Base-by-base conservation (phyloP, 2,797 vertebrate species). In the Cichlasoma orientale region DNA sequence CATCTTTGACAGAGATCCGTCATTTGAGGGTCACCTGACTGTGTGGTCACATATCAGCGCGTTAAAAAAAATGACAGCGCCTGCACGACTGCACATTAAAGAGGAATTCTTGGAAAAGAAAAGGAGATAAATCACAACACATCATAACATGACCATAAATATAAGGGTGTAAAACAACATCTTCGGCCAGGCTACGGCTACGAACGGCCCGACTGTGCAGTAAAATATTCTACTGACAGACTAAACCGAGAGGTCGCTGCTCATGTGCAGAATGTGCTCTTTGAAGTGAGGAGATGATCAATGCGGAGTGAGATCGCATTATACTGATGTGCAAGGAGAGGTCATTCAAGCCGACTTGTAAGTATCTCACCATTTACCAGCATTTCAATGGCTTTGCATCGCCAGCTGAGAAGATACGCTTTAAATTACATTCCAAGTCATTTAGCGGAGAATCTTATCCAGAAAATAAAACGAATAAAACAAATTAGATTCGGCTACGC, bases 241-340 rank as follows among this genome's bases (percentile, higher is more conserved):
- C 6, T 9, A 27, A 54, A 61, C 8, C 14, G 72, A 61, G 19
- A 77, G 74, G 47, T 52, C 52, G 44, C 36, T 31, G 36, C 33
- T 4, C 31, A 7, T 3, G 27, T 9, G 25, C 27, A 23, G 13
- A 29, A n/a, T 27, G 27, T 69, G 54, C 19, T 14, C 77, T 74
- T 58, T 82, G 75, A 79, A 56, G 57, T 38, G 41, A 56, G 59
- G 10, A 61, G 77, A 77, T 53, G 69, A 85, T 87, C 59, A 61
- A 36, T 82, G 47, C 47, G 38, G 27, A 74, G 63, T 76, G 55
- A 83, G 87, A 89, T 84, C 78, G 11, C 4, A 82, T 90, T 85
- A 82, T 36, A 68, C 27, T 57, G 36, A 85, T 57, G 70, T 63
- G 53, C 56, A 78, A 63, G 78, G 54, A 77, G 59, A 85, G 77